phyloP scores from a whole-genome alignment of 2,888 invertebrate genomes.

The Idaea aversata region DNA sequence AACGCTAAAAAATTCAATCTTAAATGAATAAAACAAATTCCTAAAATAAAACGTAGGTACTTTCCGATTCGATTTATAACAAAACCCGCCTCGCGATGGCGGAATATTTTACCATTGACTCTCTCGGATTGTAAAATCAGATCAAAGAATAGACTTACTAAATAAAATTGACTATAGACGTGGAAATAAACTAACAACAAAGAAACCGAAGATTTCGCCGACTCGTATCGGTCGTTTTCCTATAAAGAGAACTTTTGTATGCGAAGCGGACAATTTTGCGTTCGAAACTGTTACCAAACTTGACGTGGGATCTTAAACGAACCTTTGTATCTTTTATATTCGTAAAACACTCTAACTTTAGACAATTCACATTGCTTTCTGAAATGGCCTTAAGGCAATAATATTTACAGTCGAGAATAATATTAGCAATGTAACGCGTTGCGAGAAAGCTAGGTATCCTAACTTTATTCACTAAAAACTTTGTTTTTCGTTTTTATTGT shows the following conservation, averaged over 20 bases:
- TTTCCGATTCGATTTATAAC: slow-evolving; percentile 9
- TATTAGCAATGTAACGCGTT: slow-evolving; percentile 13
- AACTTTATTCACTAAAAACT: slow-evolving; percentile 28
- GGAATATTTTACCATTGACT: slow-evolving; percentile 16
- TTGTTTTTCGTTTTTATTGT: slow-evolving; percentile 40
- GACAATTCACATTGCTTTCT: slow-evolving; percentile 3
- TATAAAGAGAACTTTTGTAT: slow-evolving; percentile 31
- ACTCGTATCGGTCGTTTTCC: slow-evolving; percentile 21
- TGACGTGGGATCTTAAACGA: slow-evolving; percentile 18
- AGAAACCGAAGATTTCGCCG: slow-evolving; percentile 14
- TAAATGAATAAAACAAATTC: slow-evolving; percentile 23
- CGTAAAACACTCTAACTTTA: slow-evolving; percentile 4
- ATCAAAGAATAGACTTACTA: slow-evolving; percentile 5
- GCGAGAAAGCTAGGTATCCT: slow-evolving; percentile 20
- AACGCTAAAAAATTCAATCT: slow-evolving; percentile 25
- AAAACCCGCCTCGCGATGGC: slow-evolving; percentile 14
- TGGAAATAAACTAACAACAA: slow-evolving; percentile 19
- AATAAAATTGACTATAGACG: slow-evolving; percentile 12
- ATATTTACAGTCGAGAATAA: slow-evolving; percentile 8
- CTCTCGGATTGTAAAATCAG: slow-evolving; percentile 7
- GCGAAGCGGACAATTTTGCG: slow-evolving; percentile 33
- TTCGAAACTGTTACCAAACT: slow-evolving; percentile 34
- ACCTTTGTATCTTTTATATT: slow-evolving; percentile 11
- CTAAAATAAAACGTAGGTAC: slow-evolving; percentile 16
- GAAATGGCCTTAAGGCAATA: slow-evolving; percentile 6